Evolutionary conservation across 2,797 vertebrate species (phyloP), one percentile per base, ranked within the genome.

Genomic region (Trematomus bernacchii): DNA sequence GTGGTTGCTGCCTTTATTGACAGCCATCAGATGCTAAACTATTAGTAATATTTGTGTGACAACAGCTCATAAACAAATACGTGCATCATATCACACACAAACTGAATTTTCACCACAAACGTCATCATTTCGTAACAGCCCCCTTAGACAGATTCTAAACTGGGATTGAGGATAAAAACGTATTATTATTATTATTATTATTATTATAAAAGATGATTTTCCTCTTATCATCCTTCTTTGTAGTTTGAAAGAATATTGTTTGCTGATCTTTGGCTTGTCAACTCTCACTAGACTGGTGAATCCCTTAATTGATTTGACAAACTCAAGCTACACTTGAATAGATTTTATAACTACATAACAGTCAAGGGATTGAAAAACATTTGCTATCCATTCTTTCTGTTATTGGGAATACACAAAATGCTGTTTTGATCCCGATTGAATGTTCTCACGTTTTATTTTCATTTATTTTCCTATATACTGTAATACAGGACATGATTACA

Each of bases 31-130:
- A 18, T 33, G 2, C 1, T 6, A 6, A 30, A 14, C 18, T 52
- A 2, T 15, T 5, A 64, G 19, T 37, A 3, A 54, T 69, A 4
- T 30, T 59, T 27, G 52, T 42, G 10, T 19, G 30, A 55, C 47
- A 23, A 66, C 43, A 19, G 11, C 19, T 10, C 10, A 33, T 16
- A 2, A 43, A 43, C 3, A 10, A 21, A 40, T 7, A 0, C 0
- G 7, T 42, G 43, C 23, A 30, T 53, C 30, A 3, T 21, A 37
- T 37, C 33, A 37, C 8, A 7, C 33, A 37, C 33, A 37, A 37
- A 37, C 6, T 37, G 33, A 68, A 37, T 37, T 47, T 15, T 13
- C 19, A 66, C 14, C 16, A 30, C 23, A 66, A 50, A 21, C 0
- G 0, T 30, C 19, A 46, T 62, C 10, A 10, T 55, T n/a, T 18